Base-by-base conservation (phyloP, 2,113 vertebrate species). In the Sprattus sprattus region DNA sequence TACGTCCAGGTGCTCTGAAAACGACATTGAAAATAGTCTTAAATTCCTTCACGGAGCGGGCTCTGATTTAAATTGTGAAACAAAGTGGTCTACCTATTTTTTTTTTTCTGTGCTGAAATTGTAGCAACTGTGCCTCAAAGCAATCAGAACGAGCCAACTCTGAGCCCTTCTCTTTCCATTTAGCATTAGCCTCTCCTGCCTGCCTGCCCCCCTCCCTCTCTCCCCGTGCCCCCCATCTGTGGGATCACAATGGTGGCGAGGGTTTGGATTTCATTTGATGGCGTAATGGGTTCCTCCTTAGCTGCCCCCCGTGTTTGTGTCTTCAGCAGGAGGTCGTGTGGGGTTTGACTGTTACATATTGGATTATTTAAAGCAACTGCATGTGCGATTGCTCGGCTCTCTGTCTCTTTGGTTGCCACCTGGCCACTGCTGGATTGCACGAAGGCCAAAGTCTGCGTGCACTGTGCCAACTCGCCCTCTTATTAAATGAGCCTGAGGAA, bases 281-380 rank as follows among this genome's bases (percentile, higher is more conserved):
- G 28, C 20, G 28, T 78, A 78, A 45, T 81, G 52, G 67, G 20
- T 67, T 78, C 3, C 80, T 22, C 32, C 60, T 9, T 85, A 9
- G 25, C n/a, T 20, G 46, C 10, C 44, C 32, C 46, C 32, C 47
- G 39, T 85, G 49, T 82, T 80, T 85, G 6, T 44, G 75, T 80
- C 20, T 50, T 60, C 87, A 75, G 47, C 44, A 20, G 57, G 83
- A 81, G 87, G 81, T 83, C 47, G 71, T 18, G 45, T 80, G 50
- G 86, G 64, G 75, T 60, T 85, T 90, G 84, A 57, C 81, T 84
- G 75, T 86, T 86, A 80, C 84, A 54, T 54, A 81, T 82, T 18
- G 83, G 88, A 88, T 88, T 84, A 85, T 67, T 57, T 82, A 78
- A 86, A 88, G 81, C 75, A 81, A 83, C 81, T 87, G 54, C 39